A percentile compares a stretch with the other conserved stretches of the same genome.
Conservation (phyloP, 2,797 vertebrate species). For the Scleropages formosus region DNA sequence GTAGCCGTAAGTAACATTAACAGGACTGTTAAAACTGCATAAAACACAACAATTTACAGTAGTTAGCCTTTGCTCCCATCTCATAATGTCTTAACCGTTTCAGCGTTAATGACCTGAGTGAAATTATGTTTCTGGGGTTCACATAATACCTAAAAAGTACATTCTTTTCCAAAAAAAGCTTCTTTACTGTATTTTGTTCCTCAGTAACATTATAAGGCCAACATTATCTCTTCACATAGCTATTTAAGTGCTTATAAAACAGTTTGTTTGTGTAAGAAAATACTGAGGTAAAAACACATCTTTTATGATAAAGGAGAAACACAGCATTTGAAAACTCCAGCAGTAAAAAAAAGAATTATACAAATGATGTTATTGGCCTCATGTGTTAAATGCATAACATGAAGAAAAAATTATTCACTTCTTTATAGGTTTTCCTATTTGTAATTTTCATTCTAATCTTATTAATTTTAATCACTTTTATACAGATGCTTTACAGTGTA, state of each 20-base stretch:
- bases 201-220: not conserved
- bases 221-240: not conserved
- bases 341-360: constrained; percentile 4
- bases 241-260: not conserved
- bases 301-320: not conserved
- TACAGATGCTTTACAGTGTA: too few species aligned
- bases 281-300: constrained; percentile 3
- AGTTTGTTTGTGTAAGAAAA: constrained; percentile 6
- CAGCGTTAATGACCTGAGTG: too few species aligned
- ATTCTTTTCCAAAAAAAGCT: not conserved
- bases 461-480: too few species aligned
- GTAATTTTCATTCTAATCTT: too few species aligned
- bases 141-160: not conserved
- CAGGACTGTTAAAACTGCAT: constrained; percentile 17
- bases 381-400: too few species aligned
- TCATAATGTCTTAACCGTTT: too few species aligned
- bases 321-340: not conserved
- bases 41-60: not conserved
- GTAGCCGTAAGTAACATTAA: not conserved
- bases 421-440: too few species aligned
- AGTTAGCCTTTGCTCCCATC: not conserved
- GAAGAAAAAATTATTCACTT: too few species aligned
- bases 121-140: too few species aligned
- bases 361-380: too few species aligned
- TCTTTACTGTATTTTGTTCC: not conserved